phyloP scores from a whole-genome alignment of 2,113 vertebrate species.

The Scomber scombrus region DNA sequence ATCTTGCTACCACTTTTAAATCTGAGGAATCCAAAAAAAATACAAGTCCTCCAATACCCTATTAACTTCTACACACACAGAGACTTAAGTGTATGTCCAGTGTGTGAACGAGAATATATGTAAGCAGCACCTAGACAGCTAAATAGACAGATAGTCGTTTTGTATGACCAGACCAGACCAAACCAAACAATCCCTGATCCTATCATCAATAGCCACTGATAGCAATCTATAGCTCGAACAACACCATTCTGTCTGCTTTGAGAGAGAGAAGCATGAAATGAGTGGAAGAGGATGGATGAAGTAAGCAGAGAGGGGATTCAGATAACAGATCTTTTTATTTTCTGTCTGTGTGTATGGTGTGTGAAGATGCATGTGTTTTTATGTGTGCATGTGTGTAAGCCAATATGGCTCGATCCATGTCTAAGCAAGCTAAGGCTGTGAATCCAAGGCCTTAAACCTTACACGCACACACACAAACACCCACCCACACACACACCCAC shows the following conservation, averaged over 20 bases:
- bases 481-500: constrained; percentile 7
- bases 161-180: constrained; percentile 60
- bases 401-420: constrained; percentile 35
- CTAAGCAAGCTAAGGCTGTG: constrained; percentile 49
- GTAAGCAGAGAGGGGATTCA: constrained; percentile 62
- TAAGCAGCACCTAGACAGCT: constrained; percentile 77
- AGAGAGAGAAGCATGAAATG: constrained; percentile 41
- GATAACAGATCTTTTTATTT: constrained; percentile 71
- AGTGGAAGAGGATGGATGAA: constrained; percentile 55
- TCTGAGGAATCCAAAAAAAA: constrained; percentile 70
- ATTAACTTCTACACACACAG: constrained; percentile 49
- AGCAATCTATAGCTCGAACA: constrained; percentile 86
- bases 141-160: constrained; percentile 79
- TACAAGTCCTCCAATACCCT: constrained; percentile 57
- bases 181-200: constrained; percentile 79
- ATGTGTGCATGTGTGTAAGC: constrained; percentile 38
- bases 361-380: constrained; percentile 57
- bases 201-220: constrained; percentile 77
- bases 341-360: constrained; percentile 43
- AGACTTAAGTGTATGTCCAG: constrained; percentile 38
- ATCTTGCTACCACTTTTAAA: constrained; percentile 65
- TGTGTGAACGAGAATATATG: constrained; percentile 63
- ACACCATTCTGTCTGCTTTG: constrained; percentile 77
- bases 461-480: not conserved
- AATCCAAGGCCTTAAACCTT: constrained; percentile 45